Percentiles rank a stretch among this genome's conserved stretches.
Evolutionary conservation across 2,113 vertebrate species (phyloP).

Genomic region (Hyla sarda): DNA sequence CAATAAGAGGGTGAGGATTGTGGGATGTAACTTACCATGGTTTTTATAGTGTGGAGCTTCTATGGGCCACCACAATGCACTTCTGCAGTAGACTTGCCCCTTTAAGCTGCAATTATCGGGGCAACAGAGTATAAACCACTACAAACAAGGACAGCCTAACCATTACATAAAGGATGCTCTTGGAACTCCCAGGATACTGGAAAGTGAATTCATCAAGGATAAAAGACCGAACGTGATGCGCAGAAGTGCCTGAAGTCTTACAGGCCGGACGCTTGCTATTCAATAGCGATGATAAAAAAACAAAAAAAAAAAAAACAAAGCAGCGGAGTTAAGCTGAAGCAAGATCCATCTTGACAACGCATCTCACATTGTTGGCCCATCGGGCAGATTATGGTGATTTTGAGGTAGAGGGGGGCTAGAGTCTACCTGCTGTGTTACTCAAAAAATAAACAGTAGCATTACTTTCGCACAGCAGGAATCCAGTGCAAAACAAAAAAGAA

Average conservation of each 20-base stretch:
- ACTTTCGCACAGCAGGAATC: too few species aligned
- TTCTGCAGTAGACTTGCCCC: neutral
- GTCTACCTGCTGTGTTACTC: too few species aligned
- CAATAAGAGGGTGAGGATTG: neutral
- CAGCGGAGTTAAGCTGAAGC: neutral
- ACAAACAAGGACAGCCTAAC: neutral
- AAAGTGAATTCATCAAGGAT: too few species aligned
- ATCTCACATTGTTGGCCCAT: too few species aligned
- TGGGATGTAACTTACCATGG: slow-evolving; percentile 41
- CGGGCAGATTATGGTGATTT: neutral
- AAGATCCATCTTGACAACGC: neutral
- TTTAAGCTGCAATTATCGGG: neutral
- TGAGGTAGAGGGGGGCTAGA: too few species aligned
- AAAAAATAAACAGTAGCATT: too few species aligned
- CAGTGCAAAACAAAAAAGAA: too few species aligned
- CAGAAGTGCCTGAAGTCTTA: neutral
- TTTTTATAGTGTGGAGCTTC: neutral
- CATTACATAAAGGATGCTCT: neutral
- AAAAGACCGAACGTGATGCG: neutral
- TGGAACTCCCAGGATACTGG: neutral
- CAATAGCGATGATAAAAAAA: neutral
- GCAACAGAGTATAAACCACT: neutral
- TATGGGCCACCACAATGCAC: neutral
- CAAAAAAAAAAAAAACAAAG: neutral
- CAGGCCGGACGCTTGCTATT: neutral